Percentiles rank a stretch among this genome's conserved stretches.
phyloP scores from a whole-genome alignment of 2,888 invertebrate genomes.

The Polyploca ridens region DNA sequence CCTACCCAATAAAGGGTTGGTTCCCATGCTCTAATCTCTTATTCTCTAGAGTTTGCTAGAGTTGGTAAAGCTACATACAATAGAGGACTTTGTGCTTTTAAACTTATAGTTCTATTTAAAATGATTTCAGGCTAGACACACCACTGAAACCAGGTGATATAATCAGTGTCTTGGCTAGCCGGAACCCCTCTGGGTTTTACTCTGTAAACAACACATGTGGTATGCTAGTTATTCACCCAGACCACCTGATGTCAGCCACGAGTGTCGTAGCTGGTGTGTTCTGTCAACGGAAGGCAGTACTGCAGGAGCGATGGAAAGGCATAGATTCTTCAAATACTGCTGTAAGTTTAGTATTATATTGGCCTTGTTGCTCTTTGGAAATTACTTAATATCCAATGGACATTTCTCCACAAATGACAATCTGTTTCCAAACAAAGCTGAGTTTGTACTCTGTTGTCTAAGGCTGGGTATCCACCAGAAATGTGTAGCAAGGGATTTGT shows the following conservation, averaged over 20 bases:
- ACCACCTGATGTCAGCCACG: constrained; percentile 93
- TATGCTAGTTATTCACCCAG: constrained; percentile 91
- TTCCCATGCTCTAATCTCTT: too few relatives aligned
- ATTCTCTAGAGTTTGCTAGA: too few relatives aligned
- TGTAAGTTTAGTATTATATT: constrained; percentile 50
- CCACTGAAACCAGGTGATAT: constrained; percentile 84
- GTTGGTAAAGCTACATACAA: too few relatives aligned
- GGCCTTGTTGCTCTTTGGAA: too few relatives aligned
- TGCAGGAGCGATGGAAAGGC: constrained; percentile 90
- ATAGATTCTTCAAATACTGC: constrained; percentile 87
- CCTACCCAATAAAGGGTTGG: too few relatives aligned
- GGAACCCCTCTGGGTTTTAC: constrained; percentile 69
- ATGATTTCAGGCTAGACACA: constrained; percentile 82
- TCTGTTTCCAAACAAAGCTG: too few relatives aligned
- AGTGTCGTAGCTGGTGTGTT: constrained; percentile 93
- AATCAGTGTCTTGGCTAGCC: constrained; percentile 81
- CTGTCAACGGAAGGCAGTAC: constrained; percentile 91
- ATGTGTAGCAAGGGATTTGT: too few relatives aligned
- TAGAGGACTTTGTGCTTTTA: too few relatives aligned
- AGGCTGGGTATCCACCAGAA: too few relatives aligned
- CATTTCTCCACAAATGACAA: too few relatives aligned
- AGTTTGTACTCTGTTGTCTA: too few relatives aligned
- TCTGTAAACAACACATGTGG: constrained; percentile 86
- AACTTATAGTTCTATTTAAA: neutral
- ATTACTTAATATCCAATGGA: too few relatives aligned